Base-by-base conservation (phyloP, 37 sponge, comb jelly and placozoan genomes). In the Oscarella lobularis region DNA sequence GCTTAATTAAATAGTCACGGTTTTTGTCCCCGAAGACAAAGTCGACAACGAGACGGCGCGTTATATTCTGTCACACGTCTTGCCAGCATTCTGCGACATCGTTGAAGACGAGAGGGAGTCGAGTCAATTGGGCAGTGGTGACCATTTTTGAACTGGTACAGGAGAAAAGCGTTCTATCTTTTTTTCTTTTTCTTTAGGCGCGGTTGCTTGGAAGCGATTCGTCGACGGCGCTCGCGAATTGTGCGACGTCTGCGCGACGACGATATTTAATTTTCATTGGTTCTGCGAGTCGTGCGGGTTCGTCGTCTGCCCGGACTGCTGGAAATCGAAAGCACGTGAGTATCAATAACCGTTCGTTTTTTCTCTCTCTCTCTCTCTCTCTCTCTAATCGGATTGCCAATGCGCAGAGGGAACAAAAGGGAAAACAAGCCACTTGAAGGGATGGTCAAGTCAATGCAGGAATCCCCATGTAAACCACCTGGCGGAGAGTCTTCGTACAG, bases 161-260 rank as follows among this genome's bases (percentile, higher is more conserved):
- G n/a, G n/a, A n/a, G n/a, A n/a, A n/a, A n/a, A n/a, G n/a, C n/a
- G n/a, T n/a, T n/a, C n/a, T n/a, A n/a, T n/a, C n/a, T n/a, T n/a
- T n/a, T n/a, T n/a, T n/a, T n/a, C n/a, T n/a, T n/a, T n/a, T n/a
- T n/a, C n/a, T n/a, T n/a, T n/a, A n/a, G n/a, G n/a, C 20, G 60
- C 60, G 9, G 60, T 48, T 48, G 81, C 81, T 6, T 91, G 92
- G 96, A 92, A 90, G 83, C 72, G 86, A 48, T 84, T 85, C 30
- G 90, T 92, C 77, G 70, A 76, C 66, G 91, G 91, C 1, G 79
- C 88, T 2, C 67, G 98, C 35, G 98, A 97, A 74, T 38, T 97
- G 75, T 97, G 98, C 81, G 98, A 97, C 77, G 84, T 81, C 1
- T 97, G 98, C 78, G 85, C 83, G 67, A 97, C 98, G 31, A 82